Base-by-base conservation (phyloP, 2,888 invertebrate species). In the Malthinus flaveolus region DNA sequence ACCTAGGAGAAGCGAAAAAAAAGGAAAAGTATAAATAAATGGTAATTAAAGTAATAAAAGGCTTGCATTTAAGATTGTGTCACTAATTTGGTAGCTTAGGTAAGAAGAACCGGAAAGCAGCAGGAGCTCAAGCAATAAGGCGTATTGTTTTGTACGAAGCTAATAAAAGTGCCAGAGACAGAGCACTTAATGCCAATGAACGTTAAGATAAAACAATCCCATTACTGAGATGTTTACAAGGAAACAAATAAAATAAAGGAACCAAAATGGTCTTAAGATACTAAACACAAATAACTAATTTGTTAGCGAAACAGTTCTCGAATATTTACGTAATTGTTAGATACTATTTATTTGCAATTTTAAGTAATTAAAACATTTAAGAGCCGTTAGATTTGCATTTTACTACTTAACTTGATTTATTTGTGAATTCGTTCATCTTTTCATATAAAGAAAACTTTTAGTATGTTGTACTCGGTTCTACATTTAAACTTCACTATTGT, bases 141-240 rank as follows among this genome's bases (percentile, higher is more conserved):
- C 71, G 70, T 69, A 72, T 73, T 69, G 71, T 64, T 65, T 69
- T 59, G 65, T 62, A 61, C 56, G 61, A 64, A 72, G 72, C 75
- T 74, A 77, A 76, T 77, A 76, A 77, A 76, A 74, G 75, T 73
- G 73, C 73, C 71, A 71, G 68, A 64, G 70, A 71, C 71, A 68
- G 70, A 72, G 73, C 75, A 74, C 74, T 76, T 77, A 77, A 77
- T 75, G 74, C 76, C 76, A 74, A 76, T 77, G 76, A 76, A 75
- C 70, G 73, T 72, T 71, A 55, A 75, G 75, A 76, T 76, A 77
- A 77, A 76, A 76, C 77, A 77, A 77, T 77, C 76, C 75, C 75
- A 77, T 76, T 77, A 74, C 72, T 67, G 45, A 32, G 33, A 32
- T 50, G 54, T 50, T 59, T 60, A 56, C 56, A 60, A 49, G 42